Base-by-base conservation (phyloP, 2,113 vertebrate genomes). In the Danio rerio region DNA sequence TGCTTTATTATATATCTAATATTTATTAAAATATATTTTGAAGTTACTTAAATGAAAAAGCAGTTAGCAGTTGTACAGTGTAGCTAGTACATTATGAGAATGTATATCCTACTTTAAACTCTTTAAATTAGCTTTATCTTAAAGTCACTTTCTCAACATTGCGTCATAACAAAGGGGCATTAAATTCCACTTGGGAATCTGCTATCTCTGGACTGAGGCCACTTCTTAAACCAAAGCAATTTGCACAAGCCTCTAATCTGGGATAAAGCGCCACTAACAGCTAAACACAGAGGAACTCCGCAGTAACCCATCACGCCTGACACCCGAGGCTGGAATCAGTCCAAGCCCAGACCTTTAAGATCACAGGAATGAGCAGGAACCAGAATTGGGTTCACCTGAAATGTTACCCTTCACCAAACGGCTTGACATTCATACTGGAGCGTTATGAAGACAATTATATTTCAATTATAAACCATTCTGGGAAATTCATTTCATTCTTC, bases 171-270 rank as follows among this genome's bases (percentile, higher is more conserved):
- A 53, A 55, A 5, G 7, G 31, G 9, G 31, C 16, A 13, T 9
- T 45, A 7, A 6, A 49, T 20, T 75, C 8, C 45, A 62, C 11
- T 20, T 12, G 43, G 58, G 58, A 61, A 45, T 76, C 18, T 76
- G 16, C 31, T 12, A 52, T 50, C 18, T 63, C 59, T 78, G 59
- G 58, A 77, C 74, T 4, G 45, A 62, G 43, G 18, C 74, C 74
- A 62, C 58, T 59, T 77, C 47, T 62, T 59, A 77, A 59, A 62
- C 42, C 58, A 40, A 77, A 16, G 58, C 56, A 77, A 63, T 77
- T 77, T 31, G 56, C 45, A 62, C 69, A 77, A 62, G 12, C 45
- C 18, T 77, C 74, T 77, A 63, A 77, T 77, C 74, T 50, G 58
- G 58, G 12, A 20, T 77, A 18, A 40, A 31, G 45, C 45, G 50